Evolutionary conservation across 2,797 vertebrate genomes (phyloP), one percentile per base, ranked within the genome.

Genomic region (Darevskia mixta): DNA sequence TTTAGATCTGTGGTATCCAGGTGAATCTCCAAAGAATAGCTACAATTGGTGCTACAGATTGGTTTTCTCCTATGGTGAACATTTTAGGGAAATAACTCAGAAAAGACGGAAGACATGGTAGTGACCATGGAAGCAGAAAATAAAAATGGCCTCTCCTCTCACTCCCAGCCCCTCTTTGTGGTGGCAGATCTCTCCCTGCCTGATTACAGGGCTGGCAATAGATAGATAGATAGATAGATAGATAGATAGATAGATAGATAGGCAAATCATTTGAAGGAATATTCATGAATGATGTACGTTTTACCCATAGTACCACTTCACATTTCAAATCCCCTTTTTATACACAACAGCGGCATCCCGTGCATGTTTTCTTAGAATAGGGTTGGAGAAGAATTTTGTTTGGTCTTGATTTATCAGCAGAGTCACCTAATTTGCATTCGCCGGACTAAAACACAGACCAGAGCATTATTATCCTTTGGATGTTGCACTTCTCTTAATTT

Each of bases 191-290:
- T 69, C 67, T 8, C 29, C 41, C 64, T 82, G 64, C 41, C 18
- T 38, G 41, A 45, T 27, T 27, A 17, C 41, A 55, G 49, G 1
- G 49, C 49, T 55, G 13, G 49, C 13, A 15, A 55, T 15, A 55
- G 49, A 15, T 4, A 49, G 11, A n/a, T 20, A 41, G 69, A 18
- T 23, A 55, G 45, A n/a, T 35, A 10, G 43, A 45, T 45, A 45
- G 49, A 49, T 55, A 55, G 49, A 55, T 55, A 49, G 49, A 49
- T 49, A 49, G 49, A 49, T 49, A 49, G 49, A 49, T 49, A 49
- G 49, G 1, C 13, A 55, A 20, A 5, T 83, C 82, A 38, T 69
- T 58, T 27, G 61, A 25, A 72, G 20, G 0, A 8, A 0, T 0
- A 10, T 55, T 55, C 85, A 27, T 66, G 29, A 18, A 2, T 38